A percentile compares a stretch with the other conserved stretches of the same genome.
These are phyloP conservation scores for Tryphoninae sp. DNA, from an alignment of 2,888 invertebrate genomes.

Conservation along the genomic window DNA sequence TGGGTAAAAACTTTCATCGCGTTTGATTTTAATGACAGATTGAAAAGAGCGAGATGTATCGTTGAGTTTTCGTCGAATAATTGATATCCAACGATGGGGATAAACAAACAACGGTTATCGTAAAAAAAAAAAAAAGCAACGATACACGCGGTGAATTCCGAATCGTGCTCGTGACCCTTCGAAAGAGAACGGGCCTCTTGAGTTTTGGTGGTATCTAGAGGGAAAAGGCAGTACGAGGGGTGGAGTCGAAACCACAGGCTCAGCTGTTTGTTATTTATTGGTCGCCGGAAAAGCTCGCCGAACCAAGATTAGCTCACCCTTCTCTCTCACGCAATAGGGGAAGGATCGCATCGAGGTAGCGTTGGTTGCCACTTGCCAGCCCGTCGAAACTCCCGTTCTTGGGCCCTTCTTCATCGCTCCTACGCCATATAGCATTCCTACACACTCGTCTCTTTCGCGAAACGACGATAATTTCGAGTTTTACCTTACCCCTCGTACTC, in stretches of 20 bases:
- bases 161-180: slow-evolving; percentile 34
- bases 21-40: too few relatives aligned
- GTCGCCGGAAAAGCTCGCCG: slow-evolving; percentile 53
- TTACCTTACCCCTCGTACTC: slow-evolving; percentile 39
- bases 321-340: slow-evolving; percentile 28
- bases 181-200: slow-evolving; percentile 35
- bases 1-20: too few relatives aligned
- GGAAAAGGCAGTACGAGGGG: slow-evolving; percentile 22
- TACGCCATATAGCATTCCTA: slow-evolving; percentile 7
- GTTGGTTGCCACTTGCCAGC: slow-evolving; percentile 24
- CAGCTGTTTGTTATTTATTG: slow-evolving; percentile 67
- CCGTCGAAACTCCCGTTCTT: slow-evolving; percentile 37
- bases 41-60: not conserved
- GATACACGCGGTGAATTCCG: slow-evolving; percentile 10
- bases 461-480: slow-evolving; percentile 59
- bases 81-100: not conserved
- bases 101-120: slow-evolving; percentile 36
- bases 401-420: slow-evolving; percentile 6
- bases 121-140: slow-evolving; percentile 18
- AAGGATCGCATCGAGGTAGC: not conserved
- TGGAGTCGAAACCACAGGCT: slow-evolving; percentile 61
- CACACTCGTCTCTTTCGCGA: slow-evolving; percentile 31
- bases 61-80: slow-evolving; percentile 13
- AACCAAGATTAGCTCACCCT: slow-evolving; percentile 62
- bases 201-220: slow-evolving; percentile 28